Conservation (phyloP, 2,113 vertebrate species). For the Rhinogobius similis region DNA sequence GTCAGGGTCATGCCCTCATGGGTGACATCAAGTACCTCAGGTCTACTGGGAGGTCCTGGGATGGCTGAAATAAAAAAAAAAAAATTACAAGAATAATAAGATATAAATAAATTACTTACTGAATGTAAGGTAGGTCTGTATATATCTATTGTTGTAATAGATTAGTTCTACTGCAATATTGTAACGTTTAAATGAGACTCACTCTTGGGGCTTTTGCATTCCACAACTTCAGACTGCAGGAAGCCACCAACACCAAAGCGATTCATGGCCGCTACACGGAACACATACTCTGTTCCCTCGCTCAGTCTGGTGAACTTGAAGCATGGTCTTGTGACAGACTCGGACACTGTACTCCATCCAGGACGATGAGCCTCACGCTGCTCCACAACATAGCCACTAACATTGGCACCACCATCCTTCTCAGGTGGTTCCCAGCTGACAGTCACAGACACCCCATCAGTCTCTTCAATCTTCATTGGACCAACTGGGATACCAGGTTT, state of each 20-base stretch:
- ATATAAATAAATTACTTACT: too few relatives aligned
- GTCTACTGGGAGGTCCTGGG: slow-evolving; percentile 89
- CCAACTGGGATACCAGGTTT: slow-evolving; percentile 92
- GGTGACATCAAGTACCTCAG: slow-evolving; percentile 90
- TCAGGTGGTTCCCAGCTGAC: slow-evolving; percentile 92
- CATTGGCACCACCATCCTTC: slow-evolving; percentile 92
- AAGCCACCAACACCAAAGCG: slow-evolving; percentile 94
- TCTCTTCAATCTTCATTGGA: slow-evolving; percentile 87
- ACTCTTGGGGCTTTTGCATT: slow-evolving; percentile 95
- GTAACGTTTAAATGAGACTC: slow-evolving; percentile 67
- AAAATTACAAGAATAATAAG: neutral
- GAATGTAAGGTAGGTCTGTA: neutral
- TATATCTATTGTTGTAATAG: neutral
- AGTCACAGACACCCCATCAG: slow-evolving; percentile 88
- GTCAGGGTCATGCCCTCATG: slow-evolving; percentile 97
- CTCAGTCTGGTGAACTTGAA: slow-evolving; percentile 91
- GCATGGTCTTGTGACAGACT: slow-evolving; percentile 92
- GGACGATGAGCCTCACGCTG: slow-evolving; percentile 94
- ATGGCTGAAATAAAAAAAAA: slow-evolving; percentile 75
- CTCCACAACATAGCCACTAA: slow-evolving; percentile 95
- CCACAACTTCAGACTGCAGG: slow-evolving; percentile 93
- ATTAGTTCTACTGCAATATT: neutral
- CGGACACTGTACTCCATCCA: slow-evolving; percentile 93
- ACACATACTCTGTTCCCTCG: slow-evolving; percentile 95
- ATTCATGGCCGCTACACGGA: slow-evolving; percentile 96